phyloP scores from a whole-genome alignment of 2,888 invertebrate genomes.

The Cryptocheilus praepositus region DNA sequence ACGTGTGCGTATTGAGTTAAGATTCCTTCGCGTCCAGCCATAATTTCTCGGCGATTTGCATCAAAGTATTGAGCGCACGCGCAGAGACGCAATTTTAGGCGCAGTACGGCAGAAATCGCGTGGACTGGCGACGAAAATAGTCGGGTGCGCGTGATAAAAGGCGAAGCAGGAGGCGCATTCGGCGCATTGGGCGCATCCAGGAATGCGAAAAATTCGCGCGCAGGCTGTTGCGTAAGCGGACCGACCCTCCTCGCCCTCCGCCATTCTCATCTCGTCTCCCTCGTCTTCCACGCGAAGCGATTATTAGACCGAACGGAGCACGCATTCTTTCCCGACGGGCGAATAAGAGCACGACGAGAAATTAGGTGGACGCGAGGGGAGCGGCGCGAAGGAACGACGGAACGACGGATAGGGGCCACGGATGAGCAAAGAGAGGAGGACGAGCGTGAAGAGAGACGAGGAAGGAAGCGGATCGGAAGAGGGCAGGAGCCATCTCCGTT shows the following conservation, averaged over 20 bases:
- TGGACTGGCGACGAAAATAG: too few relatives aligned
- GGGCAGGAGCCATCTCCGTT: background rate
- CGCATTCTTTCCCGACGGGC: slow-evolving; percentile 53
- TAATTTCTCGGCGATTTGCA: background rate
- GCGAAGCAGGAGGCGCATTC: slow-evolving; percentile 6
- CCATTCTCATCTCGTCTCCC: slow-evolving; percentile 1
- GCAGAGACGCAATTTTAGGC: too few relatives aligned
- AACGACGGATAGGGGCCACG: slow-evolving; percentile 30
- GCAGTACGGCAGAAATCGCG: too few relatives aligned
- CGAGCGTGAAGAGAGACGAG: too few relatives aligned
- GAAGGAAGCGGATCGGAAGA: slow-evolving; percentile 2
- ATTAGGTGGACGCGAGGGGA: slow-evolving; percentile 13
- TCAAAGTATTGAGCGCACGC: background rate
- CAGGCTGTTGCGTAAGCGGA: slow-evolving; percentile 68
- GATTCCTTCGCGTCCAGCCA: background rate
- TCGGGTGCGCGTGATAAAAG: too few relatives aligned
- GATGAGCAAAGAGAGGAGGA: slow-evolving; percentile 16
- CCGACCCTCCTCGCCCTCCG: slow-evolving; percentile 24
- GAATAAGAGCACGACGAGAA: slow-evolving; percentile 48
- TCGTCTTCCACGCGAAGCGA: slow-evolving; percentile 56
- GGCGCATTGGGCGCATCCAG: slow-evolving; percentile 30
- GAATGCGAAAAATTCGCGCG: slow-evolving; percentile 66
- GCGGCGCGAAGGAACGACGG: slow-evolving; percentile 15
- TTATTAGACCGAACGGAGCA: slow-evolving; percentile 64
- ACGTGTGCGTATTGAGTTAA: background rate